Evolutionary conservation across 2,888 invertebrate genomes (phyloP).

Genomic region (Patella depressa): DNA sequence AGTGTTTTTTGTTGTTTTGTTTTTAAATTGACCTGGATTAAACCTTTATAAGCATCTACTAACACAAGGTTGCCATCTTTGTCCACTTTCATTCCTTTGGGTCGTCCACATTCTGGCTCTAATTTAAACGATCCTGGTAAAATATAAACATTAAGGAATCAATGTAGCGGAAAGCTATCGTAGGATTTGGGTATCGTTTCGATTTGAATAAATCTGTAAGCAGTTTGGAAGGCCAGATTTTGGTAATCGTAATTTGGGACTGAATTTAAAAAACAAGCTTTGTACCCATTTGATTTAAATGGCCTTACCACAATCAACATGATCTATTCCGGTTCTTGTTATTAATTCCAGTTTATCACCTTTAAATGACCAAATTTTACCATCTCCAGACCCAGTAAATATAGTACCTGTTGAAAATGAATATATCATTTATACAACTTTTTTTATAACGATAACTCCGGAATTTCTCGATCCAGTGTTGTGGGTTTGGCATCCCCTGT

Average conservation of each 20-base stretch:
- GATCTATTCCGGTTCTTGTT: conserved; percentile 40
- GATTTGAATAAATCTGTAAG: too few species aligned
- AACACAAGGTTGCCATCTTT: conserved; percentile 42
- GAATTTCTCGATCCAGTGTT: neutral
- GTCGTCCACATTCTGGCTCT: conserved; percentile 54
- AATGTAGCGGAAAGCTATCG: neutral
- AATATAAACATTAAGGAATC: conserved; percentile 13
- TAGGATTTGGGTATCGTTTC: neutral
- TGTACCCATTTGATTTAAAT: too few species aligned
- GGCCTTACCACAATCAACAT: conserved; percentile 37
- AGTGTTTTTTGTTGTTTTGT: conserved; percentile 39
- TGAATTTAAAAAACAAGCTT: too few species aligned
- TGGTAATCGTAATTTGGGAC: too few species aligned
- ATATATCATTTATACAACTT: neutral
- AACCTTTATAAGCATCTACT: conserved; percentile 51
- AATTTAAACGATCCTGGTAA: conserved; percentile 43
- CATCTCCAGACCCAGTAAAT: conserved; percentile 53
- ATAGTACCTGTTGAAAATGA: conserved; percentile 40
- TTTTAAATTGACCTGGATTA: conserved; percentile 39
- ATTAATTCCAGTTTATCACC: conserved; percentile 34
- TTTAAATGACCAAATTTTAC: conserved; percentile 47
- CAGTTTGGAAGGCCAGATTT: too few species aligned
- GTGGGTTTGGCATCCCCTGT: too few species aligned
- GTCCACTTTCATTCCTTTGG: conserved; percentile 55
- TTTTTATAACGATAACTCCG: too few species aligned